A percentile compares a stretch with the other conserved stretches of the same genome.
Evolutionary conservation across 2,113 vertebrate genomes (phyloP).

Genomic region (Hydrolagus affinis): DNA sequence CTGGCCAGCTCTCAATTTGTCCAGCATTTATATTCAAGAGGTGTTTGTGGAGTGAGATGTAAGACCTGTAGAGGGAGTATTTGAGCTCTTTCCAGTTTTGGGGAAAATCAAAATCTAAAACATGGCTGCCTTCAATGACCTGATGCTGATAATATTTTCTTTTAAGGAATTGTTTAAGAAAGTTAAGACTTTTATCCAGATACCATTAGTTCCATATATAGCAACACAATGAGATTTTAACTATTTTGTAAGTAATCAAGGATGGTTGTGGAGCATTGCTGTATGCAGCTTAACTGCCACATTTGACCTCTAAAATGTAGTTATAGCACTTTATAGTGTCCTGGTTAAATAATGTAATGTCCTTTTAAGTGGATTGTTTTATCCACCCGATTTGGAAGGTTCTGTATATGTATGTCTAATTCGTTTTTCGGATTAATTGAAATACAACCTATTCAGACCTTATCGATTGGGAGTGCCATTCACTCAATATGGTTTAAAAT

Average conservation of each 20-base stretch:
- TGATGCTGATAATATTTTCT: neutral
- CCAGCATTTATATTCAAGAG: neutral
- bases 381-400: too few species aligned
- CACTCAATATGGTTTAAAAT: too few species aligned
- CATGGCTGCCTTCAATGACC: neutral
- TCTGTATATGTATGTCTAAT: too few species aligned
- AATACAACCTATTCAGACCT: too few species aligned
- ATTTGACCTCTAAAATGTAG: too few species aligned
- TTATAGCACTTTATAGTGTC: too few species aligned
- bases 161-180: neutral
- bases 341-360: too few species aligned
- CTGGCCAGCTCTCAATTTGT: neutral
- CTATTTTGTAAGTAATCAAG: neutral
- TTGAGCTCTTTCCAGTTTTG: neutral
- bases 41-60: neutral
- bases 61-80: constrained; percentile 13
- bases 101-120: neutral
- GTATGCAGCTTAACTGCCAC: too few species aligned
- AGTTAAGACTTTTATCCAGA: neutral
- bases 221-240: neutral
- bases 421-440: too few species aligned
- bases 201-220: neutral
- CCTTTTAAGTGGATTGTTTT: too few species aligned
- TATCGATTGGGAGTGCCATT: too few species aligned
- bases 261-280: too few species aligned